Conservation (phyloP, 2,888 invertebrate species). For the Chloromyia formosa region DNA sequence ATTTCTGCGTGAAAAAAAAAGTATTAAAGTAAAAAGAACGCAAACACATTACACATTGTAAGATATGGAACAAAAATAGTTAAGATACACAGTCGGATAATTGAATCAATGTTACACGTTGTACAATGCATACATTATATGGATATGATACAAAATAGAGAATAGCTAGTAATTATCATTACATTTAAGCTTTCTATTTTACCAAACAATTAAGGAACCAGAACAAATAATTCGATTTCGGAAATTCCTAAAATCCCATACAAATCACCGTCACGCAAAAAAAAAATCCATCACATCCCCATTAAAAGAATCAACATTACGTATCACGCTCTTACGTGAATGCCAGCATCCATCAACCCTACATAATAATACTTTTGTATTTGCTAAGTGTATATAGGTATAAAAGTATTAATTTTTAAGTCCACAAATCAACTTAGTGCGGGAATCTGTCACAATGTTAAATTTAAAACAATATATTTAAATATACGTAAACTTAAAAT, state of each 20-base stretch:
- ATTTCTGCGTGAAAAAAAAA: background rate
- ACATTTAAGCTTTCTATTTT: conserved; percentile 15
- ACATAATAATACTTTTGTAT: conserved; percentile 1
- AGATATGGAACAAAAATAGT: background rate
- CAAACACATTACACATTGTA: too few species aligned
- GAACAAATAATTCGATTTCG: too few species aligned
- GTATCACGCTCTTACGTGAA: too few species aligned
- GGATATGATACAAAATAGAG: too few species aligned
- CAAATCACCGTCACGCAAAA: background rate
- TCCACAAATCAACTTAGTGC: too few species aligned
- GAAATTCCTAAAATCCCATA: background rate
- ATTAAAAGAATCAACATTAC: background rate
- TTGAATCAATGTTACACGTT: conserved; percentile 16
- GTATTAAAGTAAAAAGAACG: background rate
- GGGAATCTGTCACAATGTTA: too few species aligned
- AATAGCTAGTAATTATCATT: conserved; percentile 29
- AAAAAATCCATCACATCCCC: too few species aligned
- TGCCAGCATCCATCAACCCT: background rate
- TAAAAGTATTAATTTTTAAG: background rate
- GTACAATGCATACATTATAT: background rate
- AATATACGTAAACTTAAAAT: too few species aligned
- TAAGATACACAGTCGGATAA: too few species aligned
- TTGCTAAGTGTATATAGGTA: conserved; percentile 5
- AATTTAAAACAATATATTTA: too few species aligned
- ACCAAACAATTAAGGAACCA: too few species aligned